phyloP scores from a whole-genome alignment of 1,140 invertebrate genomes.

The Tetramorium alpestre region DNA sequence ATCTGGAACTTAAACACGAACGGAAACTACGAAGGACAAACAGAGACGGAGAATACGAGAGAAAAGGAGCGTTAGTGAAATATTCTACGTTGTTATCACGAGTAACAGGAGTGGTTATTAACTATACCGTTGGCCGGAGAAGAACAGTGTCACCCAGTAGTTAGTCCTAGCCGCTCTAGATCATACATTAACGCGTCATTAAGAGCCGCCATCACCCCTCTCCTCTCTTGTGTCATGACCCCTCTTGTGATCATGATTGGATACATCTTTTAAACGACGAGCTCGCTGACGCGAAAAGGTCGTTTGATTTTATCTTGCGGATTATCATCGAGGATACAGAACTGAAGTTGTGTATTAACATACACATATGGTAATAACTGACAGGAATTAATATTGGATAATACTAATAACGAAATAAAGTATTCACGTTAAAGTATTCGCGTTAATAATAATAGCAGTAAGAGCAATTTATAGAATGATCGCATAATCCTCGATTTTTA shows the following conservation, averaged over 20 bases:
- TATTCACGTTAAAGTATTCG: background rate
- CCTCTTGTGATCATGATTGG: background rate
- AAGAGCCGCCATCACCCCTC: background rate
- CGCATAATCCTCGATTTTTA: background rate
- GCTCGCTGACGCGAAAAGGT: background rate
- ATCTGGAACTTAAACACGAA: background rate
- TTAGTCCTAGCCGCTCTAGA: conserved; percentile 15
- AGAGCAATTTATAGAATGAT: background rate
- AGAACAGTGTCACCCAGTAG: conserved; percentile 31
- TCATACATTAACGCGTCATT: conserved; percentile 43
- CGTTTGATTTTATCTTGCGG: background rate
- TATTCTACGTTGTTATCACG: conserved; percentile 5
- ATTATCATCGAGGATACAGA: background rate
- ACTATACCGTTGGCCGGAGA: background rate
- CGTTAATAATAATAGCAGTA: background rate
- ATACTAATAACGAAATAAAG: background rate
- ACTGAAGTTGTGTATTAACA: background rate
- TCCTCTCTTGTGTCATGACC: conserved; percentile 12
- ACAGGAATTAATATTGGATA: background rate
- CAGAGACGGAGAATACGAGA: background rate
- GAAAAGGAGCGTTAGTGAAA: background rate
- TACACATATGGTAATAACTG: background rate
- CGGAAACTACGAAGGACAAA: background rate
- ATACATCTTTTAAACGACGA: conserved; percentile 15
- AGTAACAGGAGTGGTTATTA: conserved; percentile 6